Conservation (phyloP, 2,113 vertebrate species). For the Sturnus vulgaris region DNA sequence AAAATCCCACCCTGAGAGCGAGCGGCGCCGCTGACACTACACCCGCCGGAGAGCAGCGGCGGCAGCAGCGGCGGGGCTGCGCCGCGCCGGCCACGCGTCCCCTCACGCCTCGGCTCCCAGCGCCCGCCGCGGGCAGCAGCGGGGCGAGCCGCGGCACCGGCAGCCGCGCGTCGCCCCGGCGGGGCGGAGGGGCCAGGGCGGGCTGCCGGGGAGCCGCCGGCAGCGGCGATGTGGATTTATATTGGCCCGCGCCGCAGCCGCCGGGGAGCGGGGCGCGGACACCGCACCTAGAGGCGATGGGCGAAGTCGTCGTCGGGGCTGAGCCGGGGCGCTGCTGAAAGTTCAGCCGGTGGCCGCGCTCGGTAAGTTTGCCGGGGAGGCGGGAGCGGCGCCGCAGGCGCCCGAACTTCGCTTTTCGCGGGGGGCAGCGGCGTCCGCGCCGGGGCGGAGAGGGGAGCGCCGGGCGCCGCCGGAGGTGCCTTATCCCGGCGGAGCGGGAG, state of each 20-base stretch:
- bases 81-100: not conserved
- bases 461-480: not conserved
- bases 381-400: not conserved
- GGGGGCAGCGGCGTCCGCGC: not conserved
- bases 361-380: constrained; percentile 14
- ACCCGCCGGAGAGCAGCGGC: not conserved
- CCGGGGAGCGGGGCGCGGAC: not conserved
- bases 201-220: not conserved
- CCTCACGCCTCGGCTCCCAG: not conserved
- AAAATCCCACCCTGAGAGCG: not conserved
- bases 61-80: not conserved
- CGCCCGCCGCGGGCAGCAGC: not conserved
- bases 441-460: not conserved
- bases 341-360: not conserved
- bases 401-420: not conserved
- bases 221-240: constrained; percentile 45
- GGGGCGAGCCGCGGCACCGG: not conserved
- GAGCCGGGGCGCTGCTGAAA: constrained; percentile 13
- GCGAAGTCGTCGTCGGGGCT: not conserved
- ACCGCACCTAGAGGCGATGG: not conserved
- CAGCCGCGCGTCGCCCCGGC: not conserved
- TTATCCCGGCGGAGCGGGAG: not conserved
- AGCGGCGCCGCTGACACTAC: not conserved
- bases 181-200: not conserved
- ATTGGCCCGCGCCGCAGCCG: not conserved